Base-by-base conservation (phyloP, 2,797 vertebrate genomes). In the Synaphobranchus kaupii region DNA sequence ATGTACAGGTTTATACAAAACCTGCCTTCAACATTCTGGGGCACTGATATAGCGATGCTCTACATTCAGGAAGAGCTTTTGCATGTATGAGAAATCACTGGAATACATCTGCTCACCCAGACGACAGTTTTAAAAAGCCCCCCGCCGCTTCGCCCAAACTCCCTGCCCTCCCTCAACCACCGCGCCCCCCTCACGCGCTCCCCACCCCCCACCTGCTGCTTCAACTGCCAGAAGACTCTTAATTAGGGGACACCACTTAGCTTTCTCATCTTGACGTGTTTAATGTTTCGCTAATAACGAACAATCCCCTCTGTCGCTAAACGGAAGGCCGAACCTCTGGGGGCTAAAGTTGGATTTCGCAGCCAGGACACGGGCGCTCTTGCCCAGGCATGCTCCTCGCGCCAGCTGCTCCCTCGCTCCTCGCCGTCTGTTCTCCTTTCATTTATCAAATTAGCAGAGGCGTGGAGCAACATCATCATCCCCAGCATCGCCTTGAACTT, bases 271-370 rank as follows among this genome's bases (percentile, higher is more conserved):
- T 84, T 63, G 73, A 86, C 34, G 54, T 47, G 39, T 80, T 6
- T 48, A 5, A 89, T 90, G 84, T 91, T 87, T 88, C 89, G 87
- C 89, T 90, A 44, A 66, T 85, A 68, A 85, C 3, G 39, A 50
- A 48, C 22, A 10, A 66, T 44, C 31, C 84, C 31, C 28, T 25
- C 84, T 44, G 56, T 85, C 31, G 4, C 34, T 47, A 12, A 68
- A 47, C 73, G 84, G 84, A 47, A 84, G 68, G 58, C 85, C 85
- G 7, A 56, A 78, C 73, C 89, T 89, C 87, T 85, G 31, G 87
- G 90, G 88, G 83, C 83, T 56, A 54, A n/a, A 84, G 63, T 91
- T 88, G 84, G 84, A 89, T 87, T 68, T 81, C 89, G 85, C 78
- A 80, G 86, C 56, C 85, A 78, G 89, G 90, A 85, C 89, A 73